phyloP scores from a whole-genome alignment of 1,140 invertebrate genomes.

The Drosophila gunungcola region DNA sequence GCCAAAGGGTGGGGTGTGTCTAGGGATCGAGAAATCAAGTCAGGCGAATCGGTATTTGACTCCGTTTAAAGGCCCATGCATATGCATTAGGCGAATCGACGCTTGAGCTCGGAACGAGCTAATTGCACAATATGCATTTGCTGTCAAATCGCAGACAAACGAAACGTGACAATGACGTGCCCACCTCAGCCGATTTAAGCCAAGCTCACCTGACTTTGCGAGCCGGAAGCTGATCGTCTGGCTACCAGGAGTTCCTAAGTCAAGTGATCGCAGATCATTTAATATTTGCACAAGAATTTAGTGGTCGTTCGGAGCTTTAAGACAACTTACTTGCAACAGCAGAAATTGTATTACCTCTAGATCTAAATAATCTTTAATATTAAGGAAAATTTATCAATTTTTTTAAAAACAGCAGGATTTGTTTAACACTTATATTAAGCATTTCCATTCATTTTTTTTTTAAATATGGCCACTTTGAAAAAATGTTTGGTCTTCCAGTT shows the following conservation, averaged over 20 bases:
- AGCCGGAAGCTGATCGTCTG: conserved; percentile 25
- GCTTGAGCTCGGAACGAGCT: conserved; percentile 33
- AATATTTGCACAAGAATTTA: neutral
- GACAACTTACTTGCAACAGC: neutral
- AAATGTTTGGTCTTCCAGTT: too few species aligned
- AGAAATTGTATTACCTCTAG: neutral
- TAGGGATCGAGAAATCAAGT: conserved; percentile 24
- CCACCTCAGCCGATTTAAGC: conserved; percentile 17
- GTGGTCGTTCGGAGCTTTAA: neutral
- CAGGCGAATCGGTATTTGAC: conserved; percentile 33
- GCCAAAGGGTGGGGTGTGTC: conserved; percentile 36
- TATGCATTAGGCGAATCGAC: conserved; percentile 52
- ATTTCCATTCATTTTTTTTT: too few species aligned
- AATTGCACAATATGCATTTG: conserved; percentile 51
- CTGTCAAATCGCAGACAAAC: conserved; percentile 28
- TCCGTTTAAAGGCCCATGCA: conserved; percentile 14
- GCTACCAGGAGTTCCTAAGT: neutral
- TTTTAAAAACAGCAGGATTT: too few species aligned
- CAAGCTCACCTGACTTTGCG: conserved; percentile 29
- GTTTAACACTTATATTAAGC: too few species aligned
- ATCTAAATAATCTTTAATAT: too few species aligned
- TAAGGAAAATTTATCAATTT: too few species aligned
- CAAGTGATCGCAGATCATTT: conserved; percentile 1
- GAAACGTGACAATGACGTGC: conserved; percentile 67
- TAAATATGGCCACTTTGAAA: too few species aligned